Evolutionary conservation across 2,797 vertebrate genomes (phyloP).

Genomic region (Pangasius macronema): DNA sequence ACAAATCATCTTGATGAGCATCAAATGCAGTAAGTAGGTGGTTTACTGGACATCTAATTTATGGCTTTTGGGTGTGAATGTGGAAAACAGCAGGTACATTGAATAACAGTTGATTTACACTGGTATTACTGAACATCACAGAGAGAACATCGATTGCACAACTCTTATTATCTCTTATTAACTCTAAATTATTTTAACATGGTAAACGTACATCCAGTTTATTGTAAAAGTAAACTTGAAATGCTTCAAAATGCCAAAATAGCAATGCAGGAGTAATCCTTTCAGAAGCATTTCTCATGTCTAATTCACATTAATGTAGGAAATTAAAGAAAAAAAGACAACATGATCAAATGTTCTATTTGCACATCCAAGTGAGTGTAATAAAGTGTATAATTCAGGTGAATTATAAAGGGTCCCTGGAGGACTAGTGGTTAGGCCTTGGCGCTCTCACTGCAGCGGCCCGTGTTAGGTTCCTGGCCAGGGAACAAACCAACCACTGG

Average conservation of each 20-base stretch:
- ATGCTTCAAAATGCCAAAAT: neutral
- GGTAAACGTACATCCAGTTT: neutral
- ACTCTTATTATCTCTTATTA: too few species aligned
- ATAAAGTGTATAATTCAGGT: constrained; percentile 4
- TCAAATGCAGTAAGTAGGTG: neutral
- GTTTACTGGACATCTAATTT: neutral
- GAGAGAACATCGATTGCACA: neutral
- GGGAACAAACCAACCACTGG: too few species aligned
- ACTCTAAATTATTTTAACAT: neutral
- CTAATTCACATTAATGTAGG: neutral
- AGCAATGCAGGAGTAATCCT: neutral
- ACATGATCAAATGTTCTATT: neutral
- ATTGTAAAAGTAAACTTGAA: neutral
- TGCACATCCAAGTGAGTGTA: neutral
- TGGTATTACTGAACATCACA: neutral
- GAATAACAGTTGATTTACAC: neutral
- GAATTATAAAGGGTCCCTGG: neutral
- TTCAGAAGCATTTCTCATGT: neutral
- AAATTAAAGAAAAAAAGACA: neutral
- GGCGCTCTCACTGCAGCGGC: too few species aligned
- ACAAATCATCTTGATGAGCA: neutral
- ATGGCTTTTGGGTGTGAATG: neutral
- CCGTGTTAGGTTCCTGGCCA: too few species aligned
- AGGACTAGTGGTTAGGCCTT: too few species aligned
- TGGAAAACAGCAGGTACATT: neutral